phyloP scores from a whole-genome alignment of 2,113 vertebrate genomes.

The Chrysochloris asiatica region DNA sequence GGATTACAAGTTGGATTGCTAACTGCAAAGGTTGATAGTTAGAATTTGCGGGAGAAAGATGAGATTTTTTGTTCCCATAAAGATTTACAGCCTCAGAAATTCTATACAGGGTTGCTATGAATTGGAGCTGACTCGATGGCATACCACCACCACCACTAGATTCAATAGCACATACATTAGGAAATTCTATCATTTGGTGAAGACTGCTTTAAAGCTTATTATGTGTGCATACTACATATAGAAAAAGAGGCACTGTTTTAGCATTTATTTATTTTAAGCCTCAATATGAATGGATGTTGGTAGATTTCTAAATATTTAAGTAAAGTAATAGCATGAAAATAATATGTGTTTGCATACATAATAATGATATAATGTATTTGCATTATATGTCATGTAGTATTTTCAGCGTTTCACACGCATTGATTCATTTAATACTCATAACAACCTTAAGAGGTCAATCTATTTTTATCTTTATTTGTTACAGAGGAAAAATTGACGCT shows the following conservation, averaged over 20 bases:
- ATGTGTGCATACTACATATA: neutral
- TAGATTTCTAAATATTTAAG: slow-evolving; percentile 28
- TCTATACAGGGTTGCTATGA: too few species aligned
- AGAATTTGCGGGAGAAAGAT: too few species aligned
- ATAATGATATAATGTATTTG: neutral
- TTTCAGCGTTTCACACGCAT: neutral
- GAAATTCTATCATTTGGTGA: neutral
- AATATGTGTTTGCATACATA: neutral
- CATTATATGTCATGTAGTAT: neutral
- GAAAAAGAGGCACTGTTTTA: neutral
- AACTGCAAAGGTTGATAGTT: too few species aligned
- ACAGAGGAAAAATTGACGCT: neutral
- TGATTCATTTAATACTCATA: slow-evolving; percentile 24
- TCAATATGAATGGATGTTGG: neutral
- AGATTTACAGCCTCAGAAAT: too few species aligned
- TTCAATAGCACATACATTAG: neutral
- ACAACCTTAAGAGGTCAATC: neutral
- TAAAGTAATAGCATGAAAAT: neutral
- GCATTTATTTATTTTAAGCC: slow-evolving; percentile 14
- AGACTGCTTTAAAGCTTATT: neutral
- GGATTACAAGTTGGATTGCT: too few species aligned
- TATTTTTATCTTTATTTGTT: neutral
- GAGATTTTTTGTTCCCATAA: too few species aligned
- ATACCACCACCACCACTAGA: too few species aligned
- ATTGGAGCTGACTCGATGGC: neutral